Evolutionary conservation across 2,797 vertebrate species (phyloP).

Genomic region (Triplophysa bombifrons): DNA sequence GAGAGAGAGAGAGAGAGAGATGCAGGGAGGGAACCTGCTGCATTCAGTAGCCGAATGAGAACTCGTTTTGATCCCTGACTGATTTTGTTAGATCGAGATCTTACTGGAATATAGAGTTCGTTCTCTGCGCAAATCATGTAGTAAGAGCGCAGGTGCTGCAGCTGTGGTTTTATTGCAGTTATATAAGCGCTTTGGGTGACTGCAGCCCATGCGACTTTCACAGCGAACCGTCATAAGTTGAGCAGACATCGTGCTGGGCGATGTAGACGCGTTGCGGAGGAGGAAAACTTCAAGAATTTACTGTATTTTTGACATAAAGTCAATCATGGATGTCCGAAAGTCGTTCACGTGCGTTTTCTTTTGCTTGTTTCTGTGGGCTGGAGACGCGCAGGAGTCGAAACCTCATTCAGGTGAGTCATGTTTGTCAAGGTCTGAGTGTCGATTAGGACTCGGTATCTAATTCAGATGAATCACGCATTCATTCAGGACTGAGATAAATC

Average conservation of each 20-base stretch:
- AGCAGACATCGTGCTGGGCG: background rate
- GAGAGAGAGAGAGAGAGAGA: constrained; percentile 46
- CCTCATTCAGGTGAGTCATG: constrained; percentile 74
- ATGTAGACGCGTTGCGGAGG: constrained; percentile 5
- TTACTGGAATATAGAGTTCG: background rate
- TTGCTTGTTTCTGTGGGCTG: constrained; percentile 55
- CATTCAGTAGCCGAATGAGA: constrained; percentile 40
- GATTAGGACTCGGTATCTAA: background rate
- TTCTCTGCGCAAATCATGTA: background rate
- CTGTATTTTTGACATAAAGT: background rate
- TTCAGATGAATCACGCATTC: background rate
- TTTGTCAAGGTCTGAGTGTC: background rate
- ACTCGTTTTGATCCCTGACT: background rate
- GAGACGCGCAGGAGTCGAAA: constrained; percentile 60
- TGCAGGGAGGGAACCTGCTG: constrained; percentile 40
- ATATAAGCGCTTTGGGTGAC: background rate
- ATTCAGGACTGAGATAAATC: background rate
- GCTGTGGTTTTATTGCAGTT: constrained; percentile 10
- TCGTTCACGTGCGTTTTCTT: constrained; percentile 65
- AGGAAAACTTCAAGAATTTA: background rate
- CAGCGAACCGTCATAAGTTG: background rate
- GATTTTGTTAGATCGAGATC: constrained; percentile 9
- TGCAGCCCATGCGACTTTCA: background rate
- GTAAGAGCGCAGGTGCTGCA: constrained; percentile 23
- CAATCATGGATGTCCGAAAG: constrained; percentile 64